These are phyloP conservation scores for Drosophila buzzatii DNA, from an alignment of 2,888 invertebrate genomes.

Conservation along the genomic window DNA sequence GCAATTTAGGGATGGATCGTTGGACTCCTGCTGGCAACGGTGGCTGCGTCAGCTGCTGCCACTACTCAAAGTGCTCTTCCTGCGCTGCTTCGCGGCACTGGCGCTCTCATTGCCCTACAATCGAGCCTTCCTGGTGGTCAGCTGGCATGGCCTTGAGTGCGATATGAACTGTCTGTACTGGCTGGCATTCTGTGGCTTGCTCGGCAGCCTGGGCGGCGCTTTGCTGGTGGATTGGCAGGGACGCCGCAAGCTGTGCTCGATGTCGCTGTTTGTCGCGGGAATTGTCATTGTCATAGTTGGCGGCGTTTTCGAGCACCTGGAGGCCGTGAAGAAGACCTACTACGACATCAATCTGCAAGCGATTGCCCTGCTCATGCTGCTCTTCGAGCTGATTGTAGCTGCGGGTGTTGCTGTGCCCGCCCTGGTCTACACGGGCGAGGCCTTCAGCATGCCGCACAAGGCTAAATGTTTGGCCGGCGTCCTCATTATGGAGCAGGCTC, in stretches of 20 bases:
- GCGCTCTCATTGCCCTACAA: conserved; percentile 81
- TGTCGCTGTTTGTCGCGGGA: conserved; percentile 75
- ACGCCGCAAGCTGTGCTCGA: conserved; percentile 71
- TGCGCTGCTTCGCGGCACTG: conserved; percentile 76
- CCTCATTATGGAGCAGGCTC: conserved; percentile 71
- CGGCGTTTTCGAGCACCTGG: conserved; percentile 78
- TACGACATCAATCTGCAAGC: conserved; percentile 69
- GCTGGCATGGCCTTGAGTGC: conserved; percentile 75
- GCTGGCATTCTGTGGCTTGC: conserved; percentile 75
- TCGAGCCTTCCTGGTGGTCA: conserved; percentile 76
- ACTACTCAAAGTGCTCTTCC: conserved; percentile 70
- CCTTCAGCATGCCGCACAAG: conserved; percentile 78
- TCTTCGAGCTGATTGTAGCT: conserved; percentile 78
- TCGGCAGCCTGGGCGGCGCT: conserved; percentile 78
- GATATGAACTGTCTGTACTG: conserved; percentile 78
- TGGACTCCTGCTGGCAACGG: conserved; percentile 46
- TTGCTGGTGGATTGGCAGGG: conserved; percentile 79
- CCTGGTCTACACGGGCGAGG: conserved; percentile 81
- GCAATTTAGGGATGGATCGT: conserved; percentile 49
- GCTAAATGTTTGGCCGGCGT: conserved; percentile 72
- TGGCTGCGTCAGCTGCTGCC: conserved; percentile 52
- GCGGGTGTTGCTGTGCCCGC: conserved; percentile 79
- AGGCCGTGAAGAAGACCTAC: conserved; percentile 60
- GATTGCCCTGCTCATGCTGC: conserved; percentile 73
- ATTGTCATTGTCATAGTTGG: conserved; percentile 78